These are phyloP conservation scores for Drosophila bunnanda DNA, from an alignment of 2,888 invertebrate species.

Conservation along the genomic window DNA sequence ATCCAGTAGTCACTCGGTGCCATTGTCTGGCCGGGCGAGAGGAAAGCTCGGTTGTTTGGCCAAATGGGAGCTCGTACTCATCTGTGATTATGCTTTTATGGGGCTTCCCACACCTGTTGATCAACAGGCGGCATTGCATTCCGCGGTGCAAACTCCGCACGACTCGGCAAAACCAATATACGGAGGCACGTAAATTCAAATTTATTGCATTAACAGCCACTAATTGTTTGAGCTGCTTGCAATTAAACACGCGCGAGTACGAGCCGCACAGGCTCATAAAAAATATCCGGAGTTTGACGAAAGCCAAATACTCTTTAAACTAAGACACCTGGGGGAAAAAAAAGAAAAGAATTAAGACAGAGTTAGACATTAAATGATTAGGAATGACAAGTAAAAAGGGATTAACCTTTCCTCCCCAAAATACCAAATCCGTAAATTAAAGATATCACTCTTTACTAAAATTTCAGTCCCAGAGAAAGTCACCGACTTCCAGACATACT, in stretches of 20 bases:
- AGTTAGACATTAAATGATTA: too few species aligned
- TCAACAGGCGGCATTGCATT: conserved; percentile 24
- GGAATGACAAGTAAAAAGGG: too few species aligned
- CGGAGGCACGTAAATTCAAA: conserved; percentile 46
- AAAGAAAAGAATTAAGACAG: too few species aligned
- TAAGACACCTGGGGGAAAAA: background rate
- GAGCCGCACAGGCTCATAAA: conserved; percentile 7
- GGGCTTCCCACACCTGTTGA: conserved; percentile 49
- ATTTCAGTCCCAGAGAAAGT: too few species aligned
- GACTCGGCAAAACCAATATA: conserved; percentile 38
- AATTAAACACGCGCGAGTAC: conserved; percentile 49
- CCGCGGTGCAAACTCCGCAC: conserved; percentile 42
- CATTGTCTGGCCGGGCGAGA: conserved; percentile 38
- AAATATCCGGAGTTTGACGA: conserved; percentile 1
- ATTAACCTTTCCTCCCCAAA: too few species aligned
- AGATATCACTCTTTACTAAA: background rate
- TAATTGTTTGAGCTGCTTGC: conserved; percentile 49
- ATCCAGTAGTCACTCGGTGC: conserved; percentile 8
- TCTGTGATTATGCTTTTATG: conserved; percentile 48
- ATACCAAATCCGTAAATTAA: too few species aligned
- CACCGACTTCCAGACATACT: background rate
- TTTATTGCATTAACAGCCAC: conserved; percentile 54
- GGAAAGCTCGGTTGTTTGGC: conserved; percentile 42
- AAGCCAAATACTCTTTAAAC: conserved; percentile 17
- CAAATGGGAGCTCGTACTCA: conserved; percentile 45